Evolutionary conservation across 2,888 invertebrate species (phyloP).

Genomic region (Abscondita cerata): DNA sequence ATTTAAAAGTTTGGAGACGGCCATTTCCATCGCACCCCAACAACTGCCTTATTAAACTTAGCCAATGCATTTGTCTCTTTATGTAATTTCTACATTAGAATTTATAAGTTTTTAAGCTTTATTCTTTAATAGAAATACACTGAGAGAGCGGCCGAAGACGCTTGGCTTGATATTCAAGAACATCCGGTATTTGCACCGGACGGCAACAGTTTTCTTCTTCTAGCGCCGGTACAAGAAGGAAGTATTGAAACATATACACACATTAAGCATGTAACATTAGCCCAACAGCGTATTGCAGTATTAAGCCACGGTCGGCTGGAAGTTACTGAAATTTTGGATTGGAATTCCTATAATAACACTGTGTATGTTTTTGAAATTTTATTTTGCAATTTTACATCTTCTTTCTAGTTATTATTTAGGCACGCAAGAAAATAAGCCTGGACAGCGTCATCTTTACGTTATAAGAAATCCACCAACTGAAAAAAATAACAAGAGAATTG

Average conservation of each 20-base stretch:
- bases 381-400: no score
- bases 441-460: conserved; percentile 88
- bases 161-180: conserved; percentile 86
- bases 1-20: no score
- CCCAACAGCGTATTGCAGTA: conserved; percentile 83
- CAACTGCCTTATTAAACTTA: no score
- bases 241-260: conserved; percentile 85
- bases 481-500: conserved; percentile 70
- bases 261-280: conserved; percentile 85
- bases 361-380: conserved; percentile 64
- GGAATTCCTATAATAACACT: conserved; percentile 84
- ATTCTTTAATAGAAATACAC: conserved; percentile 70
- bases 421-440: conserved; percentile 82
- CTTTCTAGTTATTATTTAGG: conserved; percentile 64
- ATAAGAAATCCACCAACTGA: conserved; percentile 78
- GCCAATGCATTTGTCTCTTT: no score
- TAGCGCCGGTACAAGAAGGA: conserved; percentile 85
- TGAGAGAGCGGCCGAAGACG: conserved; percentile 82
- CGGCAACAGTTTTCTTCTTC: conserved; percentile 82
- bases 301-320: conserved; percentile 87
- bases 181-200: conserved; percentile 85
- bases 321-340: conserved; percentile 80
- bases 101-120: no score
- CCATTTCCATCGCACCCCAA: no score
- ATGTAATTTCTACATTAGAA: no score